Conservation (phyloP, 2,797 vertebrate genomes). For the Aulostomus chinensis region DNA sequence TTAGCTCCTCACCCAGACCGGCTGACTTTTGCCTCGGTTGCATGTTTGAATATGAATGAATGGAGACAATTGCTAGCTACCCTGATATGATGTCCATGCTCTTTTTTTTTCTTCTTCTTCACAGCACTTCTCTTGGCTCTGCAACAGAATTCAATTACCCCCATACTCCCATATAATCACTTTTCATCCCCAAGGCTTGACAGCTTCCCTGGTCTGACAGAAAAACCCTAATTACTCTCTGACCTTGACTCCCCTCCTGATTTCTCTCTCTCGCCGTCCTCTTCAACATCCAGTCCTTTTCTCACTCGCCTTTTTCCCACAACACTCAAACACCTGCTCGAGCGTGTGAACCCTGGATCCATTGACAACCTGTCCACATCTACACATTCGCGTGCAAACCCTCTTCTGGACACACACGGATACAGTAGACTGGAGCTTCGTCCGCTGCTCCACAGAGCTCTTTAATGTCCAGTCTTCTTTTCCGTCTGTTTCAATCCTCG, state of each 20-base stretch:
- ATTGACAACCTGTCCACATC: conserved; percentile 5
- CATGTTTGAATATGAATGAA: conserved; percentile 23
- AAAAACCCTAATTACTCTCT: conserved; percentile 76
- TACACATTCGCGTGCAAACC: not conserved
- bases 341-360: conserved; percentile 9
- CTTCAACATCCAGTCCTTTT: conserved; percentile 1
- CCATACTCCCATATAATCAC: conserved; percentile 77
- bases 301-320: conserved; percentile 7
- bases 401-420: no score
- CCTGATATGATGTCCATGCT: conserved; percentile 30
- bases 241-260: conserved; percentile 68
- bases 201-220: conserved; percentile 67
- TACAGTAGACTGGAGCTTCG: no score
- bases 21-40: not conserved
- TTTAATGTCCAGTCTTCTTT: no score
- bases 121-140: conserved; percentile 52
- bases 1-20: no score
- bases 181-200: conserved; percentile 78
- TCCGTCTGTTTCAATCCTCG: no score
- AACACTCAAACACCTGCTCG: conserved; percentile 30
- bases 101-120: conserved; percentile 15
- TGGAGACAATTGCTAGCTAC: conserved; percentile 17
- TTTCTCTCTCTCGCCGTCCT: conserved; percentile 2
- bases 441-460: no score
- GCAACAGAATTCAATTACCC: conserved; percentile 75